phyloP scores from a whole-genome alignment of 1,140 invertebrate genomes.

The Panagrolaimus sp. region DNA sequence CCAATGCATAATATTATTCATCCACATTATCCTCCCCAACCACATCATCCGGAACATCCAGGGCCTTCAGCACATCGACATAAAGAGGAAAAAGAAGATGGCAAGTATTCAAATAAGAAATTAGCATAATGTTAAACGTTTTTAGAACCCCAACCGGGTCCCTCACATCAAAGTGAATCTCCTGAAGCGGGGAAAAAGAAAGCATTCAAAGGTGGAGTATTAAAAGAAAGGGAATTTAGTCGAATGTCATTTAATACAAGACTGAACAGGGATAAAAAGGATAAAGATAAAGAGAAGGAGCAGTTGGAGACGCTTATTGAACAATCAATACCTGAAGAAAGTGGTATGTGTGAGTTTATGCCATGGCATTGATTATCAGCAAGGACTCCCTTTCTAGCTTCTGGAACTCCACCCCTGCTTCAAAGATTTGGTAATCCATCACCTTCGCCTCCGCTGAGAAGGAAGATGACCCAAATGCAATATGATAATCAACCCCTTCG shows the following conservation, averaged over 20 bases:
- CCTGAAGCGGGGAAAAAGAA: constrained; percentile 15
- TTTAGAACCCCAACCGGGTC: constrained; percentile 18
- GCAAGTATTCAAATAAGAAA: neutral
- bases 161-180: constrained; percentile 3
- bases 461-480: neutral
- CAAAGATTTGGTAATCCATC: neutral
- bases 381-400: constrained; percentile 7
- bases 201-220: constrained; percentile 20
- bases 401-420: neutral
- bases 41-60: constrained; percentile 10
- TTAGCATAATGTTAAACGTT: neutral
- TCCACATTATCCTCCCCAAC: constrained; percentile 17
- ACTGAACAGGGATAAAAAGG: constrained; percentile 11
- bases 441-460: neutral
- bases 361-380: constrained; percentile 1
- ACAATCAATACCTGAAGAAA: constrained; percentile 15
- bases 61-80: constrained; percentile 2
- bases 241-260: constrained; percentile 49
- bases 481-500: neutral
- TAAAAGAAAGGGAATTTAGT: constrained; percentile 40
- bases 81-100: constrained; percentile 9
- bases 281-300: constrained; percentile 7
- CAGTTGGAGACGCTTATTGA: neutral
- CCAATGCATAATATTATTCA: neutral
- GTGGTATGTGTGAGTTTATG: neutral